phyloP scores from a whole-genome alignment of 2,113 vertebrate genomes.

The Panurus biarmicus region DNA sequence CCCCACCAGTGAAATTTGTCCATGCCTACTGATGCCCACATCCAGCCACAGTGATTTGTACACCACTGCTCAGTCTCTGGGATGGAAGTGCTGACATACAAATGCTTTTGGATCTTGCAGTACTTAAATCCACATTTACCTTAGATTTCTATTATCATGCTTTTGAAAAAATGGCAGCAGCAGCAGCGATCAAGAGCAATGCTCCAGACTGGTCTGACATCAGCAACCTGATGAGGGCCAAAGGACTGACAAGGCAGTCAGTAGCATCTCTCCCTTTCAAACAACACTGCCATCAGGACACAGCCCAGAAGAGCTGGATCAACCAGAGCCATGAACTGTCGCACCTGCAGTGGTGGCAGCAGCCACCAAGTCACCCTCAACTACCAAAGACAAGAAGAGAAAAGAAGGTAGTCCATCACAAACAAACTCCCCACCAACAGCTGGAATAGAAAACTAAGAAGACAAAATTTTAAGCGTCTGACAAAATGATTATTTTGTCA shows the following conservation, averaged over 20 bases:
- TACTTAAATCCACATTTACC: not conserved
- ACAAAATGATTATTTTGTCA: not conserved
- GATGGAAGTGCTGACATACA: not conserved
- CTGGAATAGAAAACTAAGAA: not conserved
- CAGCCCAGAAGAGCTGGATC: fast-evolving
- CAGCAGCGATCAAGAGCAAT: not conserved
- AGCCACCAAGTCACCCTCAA: not conserved
- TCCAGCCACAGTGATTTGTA: not conserved
- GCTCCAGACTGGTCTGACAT: not conserved
- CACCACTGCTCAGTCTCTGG: not conserved
- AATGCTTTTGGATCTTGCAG: not conserved
- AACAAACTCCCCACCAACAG: not conserved
- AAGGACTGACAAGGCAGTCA: not conserved
- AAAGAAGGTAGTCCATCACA: not conserved
- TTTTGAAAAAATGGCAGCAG: not conserved
- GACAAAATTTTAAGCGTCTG: not conserved
- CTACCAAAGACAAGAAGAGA: not conserved
- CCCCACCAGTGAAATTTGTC: not conserved
- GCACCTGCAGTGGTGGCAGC: not conserved
- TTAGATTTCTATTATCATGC: not conserved
- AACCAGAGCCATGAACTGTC: not conserved
- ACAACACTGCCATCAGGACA: not conserved
- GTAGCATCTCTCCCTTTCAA: not conserved
- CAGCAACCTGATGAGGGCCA: not conserved
- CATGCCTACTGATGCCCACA: not conserved